phyloP scores from a whole-genome alignment of 2,888 invertebrate genomes.

The Xylophagus ater region DNA sequence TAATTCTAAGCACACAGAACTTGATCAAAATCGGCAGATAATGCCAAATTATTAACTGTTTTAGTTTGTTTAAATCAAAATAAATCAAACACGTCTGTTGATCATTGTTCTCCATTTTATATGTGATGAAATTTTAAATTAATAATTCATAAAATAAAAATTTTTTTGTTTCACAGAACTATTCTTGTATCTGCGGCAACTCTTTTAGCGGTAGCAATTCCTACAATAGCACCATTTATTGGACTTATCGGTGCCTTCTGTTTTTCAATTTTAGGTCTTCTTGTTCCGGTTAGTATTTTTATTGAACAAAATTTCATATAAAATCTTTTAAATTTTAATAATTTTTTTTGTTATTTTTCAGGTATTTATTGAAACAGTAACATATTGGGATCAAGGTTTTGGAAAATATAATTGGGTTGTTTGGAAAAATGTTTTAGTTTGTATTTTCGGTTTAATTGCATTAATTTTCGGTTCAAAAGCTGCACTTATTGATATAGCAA shows the following conservation, averaged over 20 bases:
- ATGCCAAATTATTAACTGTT: too few species aligned
- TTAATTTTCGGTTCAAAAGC: conserved; percentile 68
- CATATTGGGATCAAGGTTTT: conserved; percentile 75
- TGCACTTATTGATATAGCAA: conserved; percentile 48
- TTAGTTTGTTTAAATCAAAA: too few species aligned
- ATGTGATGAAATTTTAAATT: neutral
- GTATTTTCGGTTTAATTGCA: conserved; percentile 66
- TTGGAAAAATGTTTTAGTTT: conserved; percentile 66
- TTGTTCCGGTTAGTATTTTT: conserved; percentile 58
- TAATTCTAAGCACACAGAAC: too few species aligned
- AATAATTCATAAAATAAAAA: conserved; percentile 1
- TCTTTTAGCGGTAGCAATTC: conserved; percentile 71
- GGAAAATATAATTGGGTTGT: conserved; percentile 61
- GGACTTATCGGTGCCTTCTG: conserved; percentile 88
- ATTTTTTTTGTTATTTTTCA: conserved; percentile 16
- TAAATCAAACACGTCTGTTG: too few species aligned
- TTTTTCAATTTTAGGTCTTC: conserved; percentile 80
- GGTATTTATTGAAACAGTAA: conserved; percentile 68
- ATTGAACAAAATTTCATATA: neutral
- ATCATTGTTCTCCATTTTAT: neutral
- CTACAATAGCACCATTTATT: conserved; percentile 80
- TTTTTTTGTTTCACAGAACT: conserved; percentile 36
- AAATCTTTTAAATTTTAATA: neutral
- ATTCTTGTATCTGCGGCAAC: conserved; percentile 58
- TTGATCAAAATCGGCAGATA: too few species aligned